Evolutionary conservation across 2,797 vertebrate genomes (phyloP).

Genomic region (Euthynnus affinis): DNA sequence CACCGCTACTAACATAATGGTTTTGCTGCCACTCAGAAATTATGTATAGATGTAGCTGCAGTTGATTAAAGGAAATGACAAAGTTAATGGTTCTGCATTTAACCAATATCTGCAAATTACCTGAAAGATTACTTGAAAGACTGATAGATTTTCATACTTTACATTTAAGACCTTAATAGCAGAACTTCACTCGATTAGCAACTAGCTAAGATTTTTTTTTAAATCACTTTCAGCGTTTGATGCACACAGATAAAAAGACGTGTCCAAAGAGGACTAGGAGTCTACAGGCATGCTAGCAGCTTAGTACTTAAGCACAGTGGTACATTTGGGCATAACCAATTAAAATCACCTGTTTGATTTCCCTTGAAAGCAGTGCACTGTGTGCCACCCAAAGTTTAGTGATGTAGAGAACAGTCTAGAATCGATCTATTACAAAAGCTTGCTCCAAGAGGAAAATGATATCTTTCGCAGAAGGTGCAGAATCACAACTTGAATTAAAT

Average conservation of each 20-base stretch:
- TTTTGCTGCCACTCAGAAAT: slow-evolving; percentile 11
- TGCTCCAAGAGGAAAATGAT: slow-evolving; percentile 44
- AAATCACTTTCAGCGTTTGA: background rate
- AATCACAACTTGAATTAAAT: slow-evolving; percentile 64
- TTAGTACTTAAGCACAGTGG: no score
- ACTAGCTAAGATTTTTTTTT: background rate
- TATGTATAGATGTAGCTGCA: slow-evolving; percentile 13
- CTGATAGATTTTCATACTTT: slow-evolving; percentile 36
- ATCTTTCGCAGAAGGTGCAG: slow-evolving; percentile 48
- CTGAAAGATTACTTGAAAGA: slow-evolving; percentile 48
- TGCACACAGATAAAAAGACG: background rate
- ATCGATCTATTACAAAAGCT: slow-evolving; percentile 36
- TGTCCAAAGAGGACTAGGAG: background rate
- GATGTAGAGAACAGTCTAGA: slow-evolving; percentile 5
- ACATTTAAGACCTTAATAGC: slow-evolving; percentile 24
- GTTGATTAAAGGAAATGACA: slow-evolving; percentile 31
- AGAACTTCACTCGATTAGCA: background rate
- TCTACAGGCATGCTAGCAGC: no score
- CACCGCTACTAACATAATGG: background rate
- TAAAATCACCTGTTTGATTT: slow-evolving; percentile 1
- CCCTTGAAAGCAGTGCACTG: background rate
- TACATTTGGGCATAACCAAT: background rate
- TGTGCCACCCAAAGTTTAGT: background rate
- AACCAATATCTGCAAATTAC: slow-evolving; percentile 43
- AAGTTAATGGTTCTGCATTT: slow-evolving; percentile 38